Base-by-base conservation (phyloP, 2,888 invertebrate genomes). In the Chirona hameri region DNA sequence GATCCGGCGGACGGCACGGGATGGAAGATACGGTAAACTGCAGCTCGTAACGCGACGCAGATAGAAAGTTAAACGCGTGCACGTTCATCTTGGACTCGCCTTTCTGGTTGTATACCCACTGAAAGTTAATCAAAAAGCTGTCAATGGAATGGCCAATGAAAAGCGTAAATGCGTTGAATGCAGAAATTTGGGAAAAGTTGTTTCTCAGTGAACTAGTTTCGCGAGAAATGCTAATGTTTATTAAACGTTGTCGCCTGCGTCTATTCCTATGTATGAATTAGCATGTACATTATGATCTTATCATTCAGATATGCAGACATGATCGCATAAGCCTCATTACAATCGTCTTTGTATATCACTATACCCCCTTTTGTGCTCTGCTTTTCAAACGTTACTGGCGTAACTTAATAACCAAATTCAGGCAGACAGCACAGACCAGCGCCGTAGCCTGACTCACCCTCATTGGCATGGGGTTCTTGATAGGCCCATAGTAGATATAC, bases 1-100 rank as follows among this genome's bases (percentile, higher is more conserved):
- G 76, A n/a, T 72, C 55, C 55, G 82, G 82, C 5, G 82, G 82
- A n/a, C 72, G 69, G 27, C 82, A 82, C 27, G 82, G 82, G 15
- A 82, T 72, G 4, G 82, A 72, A 24, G 82, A 55, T 46, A 82
- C 82, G 15, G 82, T 82, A 14, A 69, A 69, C 18, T 39, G 69
- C 29, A 82, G 69, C 14, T 69, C 76, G 46, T 72, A 18, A 9
- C 76, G 69, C n/a, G 69, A 46, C n/a, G 31, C 29, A 9, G 82
- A 82, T 52, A 82, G 65, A 27, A 72, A 72, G 82, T 82, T 82
- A 76, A 82, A 82, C 39, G 69, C 82, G 48, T 69, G 76, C 31
- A 82, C 29, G 55, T 48, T 65, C 82, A 82, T 82, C 27, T 5
- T 7, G 52, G 76, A 82, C 52, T 48, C 52, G 52, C 82, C 82